phyloP scores from a whole-genome alignment of 2,113 vertebrate species.

The Hippocampus zosterae region DNA sequence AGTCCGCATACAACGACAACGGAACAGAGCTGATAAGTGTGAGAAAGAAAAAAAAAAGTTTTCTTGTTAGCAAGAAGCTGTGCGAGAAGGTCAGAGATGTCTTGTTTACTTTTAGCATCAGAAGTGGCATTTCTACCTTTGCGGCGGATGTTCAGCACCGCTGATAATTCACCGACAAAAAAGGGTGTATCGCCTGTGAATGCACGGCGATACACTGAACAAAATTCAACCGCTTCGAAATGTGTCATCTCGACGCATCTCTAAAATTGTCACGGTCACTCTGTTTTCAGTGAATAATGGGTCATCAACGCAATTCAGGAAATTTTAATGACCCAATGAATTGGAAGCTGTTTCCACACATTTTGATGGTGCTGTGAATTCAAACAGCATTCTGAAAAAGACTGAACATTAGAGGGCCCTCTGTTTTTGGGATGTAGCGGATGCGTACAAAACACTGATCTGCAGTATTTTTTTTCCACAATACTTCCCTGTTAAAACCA shows the following conservation, averaged over 20 bases:
- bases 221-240: not conserved
- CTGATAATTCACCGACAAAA: constrained; percentile 6
- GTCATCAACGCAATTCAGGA: too few relatives aligned
- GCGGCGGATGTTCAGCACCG: constrained; percentile 15
- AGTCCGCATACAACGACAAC: constrained; percentile 1
- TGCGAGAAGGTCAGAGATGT: constrained; percentile 40
- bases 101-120: constrained; percentile 30
- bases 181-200: constrained; percentile 5
- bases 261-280: not conserved
- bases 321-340: too few relatives aligned
- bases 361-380: too few relatives aligned
- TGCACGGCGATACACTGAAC: not conserved
- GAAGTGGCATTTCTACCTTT: constrained; percentile 35
- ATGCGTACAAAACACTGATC: not conserved
- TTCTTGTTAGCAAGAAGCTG: constrained; percentile 4
- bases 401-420: not conserved
- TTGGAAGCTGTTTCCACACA: too few relatives aligned
- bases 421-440: not conserved
- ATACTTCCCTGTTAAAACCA: not conserved
- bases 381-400: too few relatives aligned
- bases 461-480: not conserved
- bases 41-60: constrained; percentile 12
- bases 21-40: constrained; percentile 5
- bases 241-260: not conserved
- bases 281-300: too few relatives aligned